Conservation (phyloP, 2,113 vertebrate genomes). For the Ursus arctos region DNA sequence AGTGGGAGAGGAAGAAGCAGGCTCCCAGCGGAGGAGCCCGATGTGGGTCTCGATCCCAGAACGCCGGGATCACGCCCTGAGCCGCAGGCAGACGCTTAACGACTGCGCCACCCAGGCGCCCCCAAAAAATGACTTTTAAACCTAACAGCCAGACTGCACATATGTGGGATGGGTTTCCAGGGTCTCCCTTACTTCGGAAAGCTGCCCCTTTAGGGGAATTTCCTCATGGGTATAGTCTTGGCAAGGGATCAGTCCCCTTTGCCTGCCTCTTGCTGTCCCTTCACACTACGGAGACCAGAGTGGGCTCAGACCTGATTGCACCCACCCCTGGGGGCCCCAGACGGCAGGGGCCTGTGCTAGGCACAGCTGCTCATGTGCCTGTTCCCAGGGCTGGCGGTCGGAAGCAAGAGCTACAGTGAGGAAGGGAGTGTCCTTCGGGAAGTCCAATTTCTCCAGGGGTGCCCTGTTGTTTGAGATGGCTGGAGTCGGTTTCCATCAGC, state of each 20-base stretch:
- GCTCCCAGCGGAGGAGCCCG: no score
- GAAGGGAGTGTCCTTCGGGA: not conserved
- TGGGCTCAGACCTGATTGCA: not conserved
- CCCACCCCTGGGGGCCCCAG: fast-evolving
- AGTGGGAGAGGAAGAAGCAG: no score
- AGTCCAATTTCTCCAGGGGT: not conserved
- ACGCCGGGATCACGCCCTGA: no score
- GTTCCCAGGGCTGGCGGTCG: not conserved
- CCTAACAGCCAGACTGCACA: not conserved
- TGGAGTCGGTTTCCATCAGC: not conserved
- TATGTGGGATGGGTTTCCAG: not conserved
- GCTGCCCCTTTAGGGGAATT: not conserved
- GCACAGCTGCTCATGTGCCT: not conserved
- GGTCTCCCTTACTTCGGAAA: no score
- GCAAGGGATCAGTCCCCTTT: no score
- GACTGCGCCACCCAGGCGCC: no score
- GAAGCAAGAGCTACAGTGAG: not conserved
- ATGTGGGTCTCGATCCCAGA: no score
- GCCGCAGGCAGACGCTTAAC: no score
- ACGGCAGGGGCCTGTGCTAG: not conserved
- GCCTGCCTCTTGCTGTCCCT: not conserved
- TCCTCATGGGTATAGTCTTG: not conserved
- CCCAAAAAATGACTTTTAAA: not conserved
- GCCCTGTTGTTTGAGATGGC: not conserved
- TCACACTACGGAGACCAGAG: not conserved